phyloP scores from a whole-genome alignment of 1,140 invertebrate species.

The Nixonia krombeini region DNA sequence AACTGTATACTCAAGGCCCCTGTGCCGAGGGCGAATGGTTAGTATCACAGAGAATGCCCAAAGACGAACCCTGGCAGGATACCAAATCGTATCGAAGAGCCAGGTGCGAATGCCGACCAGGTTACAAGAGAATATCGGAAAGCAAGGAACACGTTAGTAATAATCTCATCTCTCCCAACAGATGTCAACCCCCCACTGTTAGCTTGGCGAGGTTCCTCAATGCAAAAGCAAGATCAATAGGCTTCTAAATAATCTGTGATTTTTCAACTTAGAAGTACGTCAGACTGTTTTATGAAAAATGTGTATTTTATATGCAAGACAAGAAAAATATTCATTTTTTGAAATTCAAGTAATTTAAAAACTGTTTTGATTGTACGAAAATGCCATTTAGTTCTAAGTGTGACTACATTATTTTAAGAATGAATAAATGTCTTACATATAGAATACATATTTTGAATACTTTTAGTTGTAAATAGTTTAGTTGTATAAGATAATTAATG shows the following conservation, averaged over 20 bases:
- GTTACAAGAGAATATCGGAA: conserved; percentile 71
- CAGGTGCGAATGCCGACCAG: conserved; percentile 81
- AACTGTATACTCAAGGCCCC: conserved; percentile 81
- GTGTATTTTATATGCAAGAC: no score
- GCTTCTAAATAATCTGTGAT: conserved; percentile 39
- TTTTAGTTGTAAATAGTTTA: no score
- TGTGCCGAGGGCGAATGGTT: conserved; percentile 83
- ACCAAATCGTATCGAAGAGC: conserved; percentile 64
- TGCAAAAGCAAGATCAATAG: conserved; percentile 47
- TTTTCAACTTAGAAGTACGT: no score
- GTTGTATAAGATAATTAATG: no score
- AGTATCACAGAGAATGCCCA: conserved; percentile 69
- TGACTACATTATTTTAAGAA: no score
- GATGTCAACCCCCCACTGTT: conserved; percentile 70
- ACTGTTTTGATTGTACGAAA: no score
- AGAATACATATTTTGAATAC: no score
- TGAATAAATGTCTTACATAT: no score
- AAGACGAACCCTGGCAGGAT: conserved; percentile 53
- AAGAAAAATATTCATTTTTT: no score
- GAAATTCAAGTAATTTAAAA: no score
- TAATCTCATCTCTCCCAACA: conserved; percentile 47
- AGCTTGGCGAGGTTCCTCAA: conserved; percentile 71
- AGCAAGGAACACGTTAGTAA: conserved; percentile 56
- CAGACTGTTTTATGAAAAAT: not conserved
- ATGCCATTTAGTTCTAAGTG: no score